Base-by-base conservation (phyloP, 2,797 vertebrate genomes). In the Petrocephalus sullivani region DNA sequence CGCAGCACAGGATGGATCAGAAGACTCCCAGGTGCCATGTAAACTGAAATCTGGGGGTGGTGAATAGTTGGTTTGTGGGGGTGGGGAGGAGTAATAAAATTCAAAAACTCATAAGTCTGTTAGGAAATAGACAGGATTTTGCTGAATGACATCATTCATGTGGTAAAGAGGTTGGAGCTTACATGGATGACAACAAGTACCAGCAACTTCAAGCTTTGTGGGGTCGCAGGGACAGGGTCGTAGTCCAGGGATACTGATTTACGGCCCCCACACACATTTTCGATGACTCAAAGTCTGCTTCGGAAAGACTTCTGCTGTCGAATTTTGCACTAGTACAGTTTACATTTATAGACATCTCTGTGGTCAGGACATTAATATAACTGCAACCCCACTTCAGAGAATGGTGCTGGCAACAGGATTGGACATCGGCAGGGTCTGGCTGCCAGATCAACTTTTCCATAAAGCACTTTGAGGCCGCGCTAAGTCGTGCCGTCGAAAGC, bases 131-230 rank as follows among this genome's bases (percentile, higher is more conserved):
- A 37, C 41, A 21, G 87, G 41, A 85, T 54, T 85, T 61, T 56
- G 49, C 56, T 60, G 41, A 53, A 67, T 64, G 82, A 85, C 82
- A 85, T 85, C 82, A 71, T 64, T 85, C 87, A n/a, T 85, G 87
- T 10, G 49, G 37, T 82, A 64, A 85, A 51, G 49, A 88, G 87
- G 56, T 21, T 37, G 82, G 16, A 67, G 46, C 16, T 21, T 41
- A 37, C 23, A n/a, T 12, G 9, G 58, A n/a, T 28, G 28, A 21
- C 37, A 19, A 60, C 19, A 23, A 21, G 49, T 33, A 1, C 46
- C 2, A 49, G 16, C 1, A 58, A 46, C 58, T 10, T 6, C 16
- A 54, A 14, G 1, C 61, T 41, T 10, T 8, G 3, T 12, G 8
- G 58, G 16, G 9, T 23, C 56, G 4, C 12, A 3, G 33, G 16